Base-by-base conservation (phyloP, 53 echinoderm and acorn worm species). In the Arbacia lixula region DNA sequence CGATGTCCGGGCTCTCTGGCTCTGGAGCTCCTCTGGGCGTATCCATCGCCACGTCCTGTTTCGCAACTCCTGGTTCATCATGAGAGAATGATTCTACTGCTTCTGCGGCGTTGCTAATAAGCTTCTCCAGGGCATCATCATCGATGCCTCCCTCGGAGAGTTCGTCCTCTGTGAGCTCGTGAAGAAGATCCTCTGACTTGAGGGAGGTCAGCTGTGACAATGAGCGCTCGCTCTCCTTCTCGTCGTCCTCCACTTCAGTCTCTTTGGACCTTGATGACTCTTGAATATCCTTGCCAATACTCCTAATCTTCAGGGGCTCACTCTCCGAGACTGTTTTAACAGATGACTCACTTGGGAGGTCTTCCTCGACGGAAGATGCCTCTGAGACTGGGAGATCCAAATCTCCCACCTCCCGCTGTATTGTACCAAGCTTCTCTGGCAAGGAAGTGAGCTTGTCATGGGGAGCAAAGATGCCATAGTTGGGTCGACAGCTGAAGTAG, bases 1-100 rank as follows among this genome's bases (percentile, higher is more conserved):
- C 55, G 9, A 68, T 55, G 26, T 68, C 84, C 19, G 50, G 64
- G 21, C 12, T 19, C 32, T 66, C 66, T 46, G 43, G 43, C 35
- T 90, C 90, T 51, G 95, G 94, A 10, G 90, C 84, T 62, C 91
- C 96, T 68, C 93, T 68, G 19, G 93, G 96, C 3, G 93, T 95
- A 24, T 86, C 89, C 33, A 85, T 84, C 24, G 80, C 66, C 24
- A 79, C 27, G 52, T 65, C 78, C 9, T 72, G 36, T 60, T 88
- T 90, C 3, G 19, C 56, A 6, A 78, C 71, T 20, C 87, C 87
- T 9, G 76, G 66, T 19, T 94, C 94, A 17, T 94, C 94, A 24
- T 85, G 60, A 12, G 90, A 84, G 87, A 97, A 97, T 5, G 98
- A 93, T 76, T 97, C 98, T 40, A 94, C 98, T 26, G 98, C 98